Conservation (phyloP, 2,888 invertebrate species). For the Rhogogaster chlorosoma region DNA sequence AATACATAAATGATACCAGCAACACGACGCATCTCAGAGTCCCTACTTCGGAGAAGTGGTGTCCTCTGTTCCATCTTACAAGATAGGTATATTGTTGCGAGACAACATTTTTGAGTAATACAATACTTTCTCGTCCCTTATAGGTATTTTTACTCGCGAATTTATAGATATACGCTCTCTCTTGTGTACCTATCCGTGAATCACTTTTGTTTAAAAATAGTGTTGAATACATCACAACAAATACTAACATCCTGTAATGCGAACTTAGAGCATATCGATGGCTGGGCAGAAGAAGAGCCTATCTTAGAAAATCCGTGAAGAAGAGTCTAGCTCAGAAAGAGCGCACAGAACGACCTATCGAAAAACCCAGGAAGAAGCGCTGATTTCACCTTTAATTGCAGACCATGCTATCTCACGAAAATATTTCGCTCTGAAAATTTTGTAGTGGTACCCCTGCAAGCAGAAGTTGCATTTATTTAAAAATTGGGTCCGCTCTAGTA, state of each 20-base stretch:
- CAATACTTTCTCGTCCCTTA: slow-evolving; percentile 1
- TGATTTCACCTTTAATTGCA: too few species aligned
- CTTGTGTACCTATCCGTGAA: background rate
- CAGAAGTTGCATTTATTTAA: too few species aligned
- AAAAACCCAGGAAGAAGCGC: too few species aligned
- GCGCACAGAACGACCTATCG: too few species aligned
- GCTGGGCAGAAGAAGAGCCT: too few species aligned
- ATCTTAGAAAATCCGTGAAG: too few species aligned
- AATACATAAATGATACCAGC: slow-evolving; percentile 63
- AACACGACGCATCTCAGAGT: slow-evolving; percentile 60
- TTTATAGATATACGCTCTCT: slow-evolving; percentile 33
- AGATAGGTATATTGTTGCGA: slow-evolving; percentile 60
- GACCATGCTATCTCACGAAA: too few species aligned
- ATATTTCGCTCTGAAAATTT: too few species aligned
- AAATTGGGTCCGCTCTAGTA: too few species aligned
- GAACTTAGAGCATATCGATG: too few species aligned
- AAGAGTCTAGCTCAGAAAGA: too few species aligned
- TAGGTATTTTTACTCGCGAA: slow-evolving; percentile 34
- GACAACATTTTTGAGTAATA: slow-evolving; percentile 38
- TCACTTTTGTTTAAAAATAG: background rate
- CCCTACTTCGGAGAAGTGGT: slow-evolving; percentile 61
- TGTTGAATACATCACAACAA: background rate
- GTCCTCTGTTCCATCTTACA: slow-evolving; percentile 59
- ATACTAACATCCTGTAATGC: background rate
- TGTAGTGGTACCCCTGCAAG: too few species aligned